phyloP scores from a whole-genome alignment of 2,113 vertebrate species.

The Tragelaphus strepsiceros region DNA sequence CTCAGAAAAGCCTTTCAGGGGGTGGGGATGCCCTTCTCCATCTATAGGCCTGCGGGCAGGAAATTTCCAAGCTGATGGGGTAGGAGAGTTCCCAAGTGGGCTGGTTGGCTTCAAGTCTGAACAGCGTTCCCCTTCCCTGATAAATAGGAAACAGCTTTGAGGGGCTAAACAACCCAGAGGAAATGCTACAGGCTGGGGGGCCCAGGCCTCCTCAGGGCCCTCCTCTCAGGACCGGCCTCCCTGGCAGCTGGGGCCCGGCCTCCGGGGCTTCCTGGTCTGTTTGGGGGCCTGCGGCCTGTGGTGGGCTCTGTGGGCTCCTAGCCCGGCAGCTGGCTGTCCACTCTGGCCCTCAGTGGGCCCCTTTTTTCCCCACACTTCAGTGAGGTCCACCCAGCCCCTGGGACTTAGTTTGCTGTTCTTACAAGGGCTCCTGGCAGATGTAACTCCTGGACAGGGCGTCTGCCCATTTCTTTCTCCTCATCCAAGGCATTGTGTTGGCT shows the following conservation, averaged over 20 bases:
- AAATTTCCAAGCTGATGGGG: not conserved
- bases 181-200: not conserved
- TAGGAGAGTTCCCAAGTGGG: fast-evolving
- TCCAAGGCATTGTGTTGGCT: not conserved
- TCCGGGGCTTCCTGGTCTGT: fast-evolving
- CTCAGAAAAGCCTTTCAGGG: not conserved
- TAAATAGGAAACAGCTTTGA: not conserved
- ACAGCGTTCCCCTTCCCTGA: fast-evolving
- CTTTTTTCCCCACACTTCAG: not conserved
- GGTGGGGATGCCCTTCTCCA: fast-evolving
- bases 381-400: not conserved
- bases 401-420: not conserved
- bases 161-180: not conserved
- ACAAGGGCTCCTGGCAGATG: not conserved
- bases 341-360: no score
- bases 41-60: fast-evolving
- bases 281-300: fast-evolving
- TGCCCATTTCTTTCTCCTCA: not conserved
- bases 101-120: not conserved
- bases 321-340: not conserved
- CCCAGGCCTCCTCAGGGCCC: not conserved
- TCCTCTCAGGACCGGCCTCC: fast-evolving
- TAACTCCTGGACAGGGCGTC: not conserved
- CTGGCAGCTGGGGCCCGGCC: not conserved
- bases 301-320: not conserved